phyloP scores from a whole-genome alignment of 2,797 vertebrate genomes.

The Crenichthys baileyi region DNA sequence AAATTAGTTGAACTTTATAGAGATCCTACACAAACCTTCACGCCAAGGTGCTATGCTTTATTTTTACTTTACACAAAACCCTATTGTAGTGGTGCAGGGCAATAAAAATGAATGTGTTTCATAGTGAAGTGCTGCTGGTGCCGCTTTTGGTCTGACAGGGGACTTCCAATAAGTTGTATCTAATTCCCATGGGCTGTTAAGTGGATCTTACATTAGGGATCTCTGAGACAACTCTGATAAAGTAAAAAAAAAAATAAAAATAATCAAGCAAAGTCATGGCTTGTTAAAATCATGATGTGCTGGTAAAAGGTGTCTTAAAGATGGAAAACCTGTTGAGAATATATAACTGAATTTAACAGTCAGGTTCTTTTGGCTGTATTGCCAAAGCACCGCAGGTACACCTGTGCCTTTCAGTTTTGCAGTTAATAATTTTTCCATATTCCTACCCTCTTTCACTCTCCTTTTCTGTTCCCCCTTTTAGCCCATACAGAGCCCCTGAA shows the following conservation, averaged over 20 bases:
- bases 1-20: too few species aligned
- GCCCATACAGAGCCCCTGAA: constrained; percentile 43
- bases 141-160: too few species aligned
- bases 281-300: constrained; percentile 6
- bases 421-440: constrained; percentile 10
- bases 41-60: background rate
- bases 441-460: constrained; percentile 16
- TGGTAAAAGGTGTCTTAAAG: constrained; percentile 1
- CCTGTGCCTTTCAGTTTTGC: constrained; percentile 34
- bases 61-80: background rate
- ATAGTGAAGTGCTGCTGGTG: background rate
- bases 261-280: background rate
- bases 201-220: background rate
- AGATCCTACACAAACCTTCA: too few species aligned
- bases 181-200: background rate
- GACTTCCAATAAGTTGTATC: background rate
- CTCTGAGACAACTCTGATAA: too few species aligned
- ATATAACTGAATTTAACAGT: background rate
- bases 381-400: constrained; percentile 23
- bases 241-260: background rate
- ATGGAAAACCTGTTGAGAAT: background rate
- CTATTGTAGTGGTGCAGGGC: background rate
- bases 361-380: constrained; percentile 7
- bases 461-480: constrained; percentile 7
- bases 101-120: background rate